Conservation (phyloP, 2,113 vertebrate genomes). For the Oncorhynchus gorbuscha region DNA sequence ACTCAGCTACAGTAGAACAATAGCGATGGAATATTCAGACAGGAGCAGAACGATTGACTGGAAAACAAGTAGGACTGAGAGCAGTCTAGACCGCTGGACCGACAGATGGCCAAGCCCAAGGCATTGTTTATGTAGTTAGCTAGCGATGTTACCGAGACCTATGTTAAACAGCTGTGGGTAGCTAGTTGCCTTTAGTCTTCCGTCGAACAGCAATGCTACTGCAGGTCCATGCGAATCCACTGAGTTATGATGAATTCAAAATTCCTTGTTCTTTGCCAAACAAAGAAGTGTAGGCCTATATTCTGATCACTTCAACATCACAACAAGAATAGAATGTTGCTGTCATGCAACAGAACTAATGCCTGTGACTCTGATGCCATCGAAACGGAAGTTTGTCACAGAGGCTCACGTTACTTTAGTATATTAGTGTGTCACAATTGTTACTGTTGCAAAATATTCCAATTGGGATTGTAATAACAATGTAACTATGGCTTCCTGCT, state of each 20-base stretch:
- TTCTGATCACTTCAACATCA: too few species aligned
- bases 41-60: not conserved
- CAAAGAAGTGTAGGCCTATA: too few species aligned
- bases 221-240: too few species aligned
- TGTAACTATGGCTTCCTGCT: not conserved
- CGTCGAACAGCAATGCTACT: not conserved
- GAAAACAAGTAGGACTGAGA: constrained; percentile 4
- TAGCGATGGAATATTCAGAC: not conserved
- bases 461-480: too few species aligned
- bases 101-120: not conserved
- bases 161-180: not conserved
- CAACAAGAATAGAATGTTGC: not conserved
- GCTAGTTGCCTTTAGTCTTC: constrained; percentile 11
- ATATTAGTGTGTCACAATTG: not conserved
- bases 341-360: not conserved
- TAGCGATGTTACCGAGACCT: not conserved
- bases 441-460: not conserved
- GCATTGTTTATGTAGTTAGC: not conserved
- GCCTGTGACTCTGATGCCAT: not conserved
- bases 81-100: too few species aligned
- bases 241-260: too few species aligned
- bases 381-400: not conserved
- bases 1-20: constrained; percentile 35
- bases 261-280: too few species aligned
- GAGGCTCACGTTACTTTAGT: not conserved